A percentile compares a stretch with the other conserved stretches of the same genome.
Conservation (phyloP, 1,140 invertebrate species). For the Cherax destructor region DNA sequence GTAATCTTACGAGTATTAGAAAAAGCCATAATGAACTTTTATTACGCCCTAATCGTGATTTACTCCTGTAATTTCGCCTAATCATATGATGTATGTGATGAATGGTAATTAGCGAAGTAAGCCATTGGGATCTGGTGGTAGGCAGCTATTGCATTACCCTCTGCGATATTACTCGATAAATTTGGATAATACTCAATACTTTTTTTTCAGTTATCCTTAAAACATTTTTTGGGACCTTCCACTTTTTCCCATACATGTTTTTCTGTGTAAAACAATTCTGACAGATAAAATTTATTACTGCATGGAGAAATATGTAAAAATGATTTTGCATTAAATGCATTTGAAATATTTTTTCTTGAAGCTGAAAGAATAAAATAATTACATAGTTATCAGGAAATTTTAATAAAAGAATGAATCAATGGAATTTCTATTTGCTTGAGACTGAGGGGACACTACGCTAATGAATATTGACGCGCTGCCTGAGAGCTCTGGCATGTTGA, state of each 20-base stretch:
- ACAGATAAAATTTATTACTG: too few relatives aligned
- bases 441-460: neutral
- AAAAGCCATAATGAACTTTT: slow-evolving; percentile 68
- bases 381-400: neutral
- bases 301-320: too few relatives aligned
- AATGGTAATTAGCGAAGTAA: slow-evolving; percentile 50
- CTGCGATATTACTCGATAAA: slow-evolving; percentile 53
- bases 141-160: neutral
- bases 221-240: neutral
- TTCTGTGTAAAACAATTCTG: neutral
- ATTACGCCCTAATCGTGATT: slow-evolving; percentile 64
- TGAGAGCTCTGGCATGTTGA: neutral
- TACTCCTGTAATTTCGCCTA: slow-evolving; percentile 62
- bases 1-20: slow-evolving; percentile 62
- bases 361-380: too few relatives aligned
- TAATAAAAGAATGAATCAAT: slow-evolving; percentile 19
- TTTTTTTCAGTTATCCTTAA: too few relatives aligned
- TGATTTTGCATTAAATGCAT: too few relatives aligned
- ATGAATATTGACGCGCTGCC: slow-evolving; percentile 9
- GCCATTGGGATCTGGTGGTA: slow-evolving; percentile 11
- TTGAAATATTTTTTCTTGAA: too few relatives aligned
- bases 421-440: slow-evolving; percentile 2
- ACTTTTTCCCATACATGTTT: neutral
- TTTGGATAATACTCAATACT: slow-evolving; percentile 34
- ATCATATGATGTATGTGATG: slow-evolving; percentile 61